Conservation (phyloP, 2,797 vertebrate species). For the Chrysolophus pictus region DNA sequence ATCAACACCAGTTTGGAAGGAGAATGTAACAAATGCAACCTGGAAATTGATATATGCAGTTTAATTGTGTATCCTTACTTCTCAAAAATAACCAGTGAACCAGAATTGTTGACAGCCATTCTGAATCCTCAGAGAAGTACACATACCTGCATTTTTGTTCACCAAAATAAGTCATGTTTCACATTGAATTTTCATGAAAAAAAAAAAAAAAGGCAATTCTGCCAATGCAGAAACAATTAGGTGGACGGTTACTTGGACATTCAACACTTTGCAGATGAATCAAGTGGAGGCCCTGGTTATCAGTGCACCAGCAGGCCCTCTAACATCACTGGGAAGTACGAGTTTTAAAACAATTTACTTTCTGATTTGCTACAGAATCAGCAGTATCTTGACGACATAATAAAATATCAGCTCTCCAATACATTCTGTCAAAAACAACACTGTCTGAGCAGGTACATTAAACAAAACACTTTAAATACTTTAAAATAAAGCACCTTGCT, state of each 20-base stretch:
- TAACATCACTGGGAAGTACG: background rate
- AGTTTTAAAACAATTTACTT: background rate
- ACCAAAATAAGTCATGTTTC: background rate
- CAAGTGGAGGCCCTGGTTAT: fast-evolving
- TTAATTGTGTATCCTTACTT: background rate
- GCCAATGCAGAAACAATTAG: background rate
- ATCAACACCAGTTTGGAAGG: background rate
- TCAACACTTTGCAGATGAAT: background rate
- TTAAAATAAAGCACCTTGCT: background rate
- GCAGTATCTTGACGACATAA: background rate
- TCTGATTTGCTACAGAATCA: background rate
- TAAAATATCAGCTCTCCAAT: background rate
- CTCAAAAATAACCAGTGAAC: background rate
- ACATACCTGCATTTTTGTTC: background rate
- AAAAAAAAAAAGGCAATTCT: background rate
- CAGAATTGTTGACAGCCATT: background rate
- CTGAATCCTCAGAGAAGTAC: background rate
- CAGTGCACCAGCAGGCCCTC: background rate
- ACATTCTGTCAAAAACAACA: background rate
- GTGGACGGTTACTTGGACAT: background rate
- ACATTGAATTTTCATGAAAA: background rate
- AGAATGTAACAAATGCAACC: background rate
- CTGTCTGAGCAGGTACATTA: background rate
- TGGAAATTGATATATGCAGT: background rate
- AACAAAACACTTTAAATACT: background rate